Conservation (phyloP, 1,140 invertebrate genomes). For the Diuraphis noxia region DNA sequence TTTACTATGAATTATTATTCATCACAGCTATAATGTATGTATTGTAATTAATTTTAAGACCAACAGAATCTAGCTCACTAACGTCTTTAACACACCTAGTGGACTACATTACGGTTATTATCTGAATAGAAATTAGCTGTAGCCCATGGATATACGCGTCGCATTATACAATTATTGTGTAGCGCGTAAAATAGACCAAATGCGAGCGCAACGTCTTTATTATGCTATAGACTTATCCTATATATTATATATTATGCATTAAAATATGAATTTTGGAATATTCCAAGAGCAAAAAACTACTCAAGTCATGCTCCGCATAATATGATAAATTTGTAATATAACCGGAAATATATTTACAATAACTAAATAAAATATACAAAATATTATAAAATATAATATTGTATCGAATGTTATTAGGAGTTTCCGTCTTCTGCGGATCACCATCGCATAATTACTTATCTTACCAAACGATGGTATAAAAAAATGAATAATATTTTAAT, state of each 20-base stretch:
- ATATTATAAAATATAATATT: not conserved
- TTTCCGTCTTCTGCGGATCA: not conserved
- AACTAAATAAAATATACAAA: not conserved
- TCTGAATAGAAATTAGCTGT: not conserved
- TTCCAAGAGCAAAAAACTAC: not conserved
- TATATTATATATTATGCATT: too few relatives aligned
- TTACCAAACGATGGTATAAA: too few relatives aligned
- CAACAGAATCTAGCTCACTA: not conserved
- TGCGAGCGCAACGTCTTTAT: not conserved
- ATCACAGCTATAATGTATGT: not conserved
- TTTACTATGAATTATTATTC: constrained; percentile 3
- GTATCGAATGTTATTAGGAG: not conserved
- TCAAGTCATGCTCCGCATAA: not conserved
- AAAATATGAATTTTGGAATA: not conserved
- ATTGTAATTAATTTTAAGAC: not conserved
- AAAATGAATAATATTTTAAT: not conserved
- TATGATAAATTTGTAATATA: not conserved
- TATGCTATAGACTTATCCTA: not conserved
- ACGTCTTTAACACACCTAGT: not conserved
- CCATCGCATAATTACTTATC: too few relatives aligned
- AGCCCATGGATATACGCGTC: not conserved
- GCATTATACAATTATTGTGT: not conserved
- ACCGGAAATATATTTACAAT: not conserved
- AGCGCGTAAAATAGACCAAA: not conserved
- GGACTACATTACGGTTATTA: not conserved